phyloP scores from a whole-genome alignment of 64 coral and sea anemone species.

The Astreopora myriophthalma region DNA sequence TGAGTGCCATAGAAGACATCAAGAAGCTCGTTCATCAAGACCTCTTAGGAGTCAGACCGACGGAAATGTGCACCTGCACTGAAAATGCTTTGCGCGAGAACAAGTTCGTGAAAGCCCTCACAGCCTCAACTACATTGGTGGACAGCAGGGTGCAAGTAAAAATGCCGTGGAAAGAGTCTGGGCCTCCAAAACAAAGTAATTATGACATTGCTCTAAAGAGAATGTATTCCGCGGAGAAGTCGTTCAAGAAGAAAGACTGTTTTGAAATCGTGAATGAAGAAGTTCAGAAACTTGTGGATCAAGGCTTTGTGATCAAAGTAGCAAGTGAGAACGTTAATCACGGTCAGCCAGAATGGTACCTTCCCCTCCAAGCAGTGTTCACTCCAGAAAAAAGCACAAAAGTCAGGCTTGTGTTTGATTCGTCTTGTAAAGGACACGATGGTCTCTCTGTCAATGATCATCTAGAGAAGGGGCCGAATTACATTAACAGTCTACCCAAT shows the following conservation, averaged over 20 bases:
- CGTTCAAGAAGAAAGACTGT: slow-evolving; percentile 27
- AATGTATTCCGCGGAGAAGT: slow-evolving; percentile 24
- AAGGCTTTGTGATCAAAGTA: slow-evolving; percentile 8
- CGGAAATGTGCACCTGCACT: slow-evolving; percentile 3
- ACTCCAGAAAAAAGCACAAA: slow-evolving; percentile 4
- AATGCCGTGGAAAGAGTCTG: slow-evolving; percentile 41
- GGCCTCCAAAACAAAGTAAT: slow-evolving; percentile 31
- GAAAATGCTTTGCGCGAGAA: not conserved
- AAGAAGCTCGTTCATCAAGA: slow-evolving; percentile 24
- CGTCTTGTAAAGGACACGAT: not conserved
- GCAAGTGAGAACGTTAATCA: not conserved
- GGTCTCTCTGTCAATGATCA: slow-evolving; percentile 25
- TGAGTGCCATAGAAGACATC: slow-evolving; percentile 17
- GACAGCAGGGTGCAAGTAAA: slow-evolving; percentile 20
- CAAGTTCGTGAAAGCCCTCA: slow-evolving; percentile 10
- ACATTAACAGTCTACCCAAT: not conserved
- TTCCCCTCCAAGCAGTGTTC: not conserved
- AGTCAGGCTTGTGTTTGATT: not conserved
- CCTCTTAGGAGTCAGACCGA: slow-evolving; percentile 17
- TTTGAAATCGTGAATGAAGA: slow-evolving; percentile 3
- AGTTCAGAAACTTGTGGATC: slow-evolving; percentile 33
- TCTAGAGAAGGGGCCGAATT: slow-evolving; percentile 34
- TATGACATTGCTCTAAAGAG: slow-evolving; percentile 15
- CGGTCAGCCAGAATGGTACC: slow-evolving; percentile 50
- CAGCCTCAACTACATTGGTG: not conserved